Evolutionary conservation across 2,797 vertebrate genomes (phyloP).

Genomic region (Myioborus melanocephalus): DNA sequence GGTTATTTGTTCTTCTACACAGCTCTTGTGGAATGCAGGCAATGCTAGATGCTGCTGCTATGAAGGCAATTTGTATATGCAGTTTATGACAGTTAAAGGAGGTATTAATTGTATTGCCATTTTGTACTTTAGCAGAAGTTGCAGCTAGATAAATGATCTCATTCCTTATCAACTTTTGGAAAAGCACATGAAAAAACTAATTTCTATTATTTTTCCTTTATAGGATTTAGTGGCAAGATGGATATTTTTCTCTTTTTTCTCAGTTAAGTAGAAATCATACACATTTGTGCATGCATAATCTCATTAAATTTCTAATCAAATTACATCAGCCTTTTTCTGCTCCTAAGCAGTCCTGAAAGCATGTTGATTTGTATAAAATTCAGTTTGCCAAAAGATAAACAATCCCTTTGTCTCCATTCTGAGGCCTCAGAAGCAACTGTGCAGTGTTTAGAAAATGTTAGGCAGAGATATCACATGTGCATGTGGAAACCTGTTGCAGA

Average conservation of each 20-base stretch:
- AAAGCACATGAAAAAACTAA: background rate
- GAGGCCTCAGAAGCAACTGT: background rate
- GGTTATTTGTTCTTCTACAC: background rate
- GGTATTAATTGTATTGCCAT: background rate
- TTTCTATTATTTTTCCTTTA: background rate
- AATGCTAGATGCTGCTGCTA: background rate
- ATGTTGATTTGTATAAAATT: background rate
- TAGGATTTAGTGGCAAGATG: background rate
- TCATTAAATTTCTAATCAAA: background rate
- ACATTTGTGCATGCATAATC: background rate
- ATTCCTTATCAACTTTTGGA: background rate
- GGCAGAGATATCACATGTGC: background rate
- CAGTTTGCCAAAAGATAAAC: background rate
- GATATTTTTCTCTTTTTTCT: background rate
- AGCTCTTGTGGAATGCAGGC: background rate
- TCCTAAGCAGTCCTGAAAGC: background rate
- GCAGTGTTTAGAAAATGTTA: background rate
- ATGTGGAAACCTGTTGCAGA: background rate
- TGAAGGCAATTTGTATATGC: background rate
- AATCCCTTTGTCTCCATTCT: background rate
- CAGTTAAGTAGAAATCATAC: background rate
- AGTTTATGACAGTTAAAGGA: background rate
- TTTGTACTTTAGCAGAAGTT: background rate
- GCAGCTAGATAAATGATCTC: background rate
- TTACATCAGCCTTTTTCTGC: background rate